Evolutionary conservation across 2,888 invertebrate genomes (phyloP).

Genomic region (Eupithecia subfuscata): DNA sequence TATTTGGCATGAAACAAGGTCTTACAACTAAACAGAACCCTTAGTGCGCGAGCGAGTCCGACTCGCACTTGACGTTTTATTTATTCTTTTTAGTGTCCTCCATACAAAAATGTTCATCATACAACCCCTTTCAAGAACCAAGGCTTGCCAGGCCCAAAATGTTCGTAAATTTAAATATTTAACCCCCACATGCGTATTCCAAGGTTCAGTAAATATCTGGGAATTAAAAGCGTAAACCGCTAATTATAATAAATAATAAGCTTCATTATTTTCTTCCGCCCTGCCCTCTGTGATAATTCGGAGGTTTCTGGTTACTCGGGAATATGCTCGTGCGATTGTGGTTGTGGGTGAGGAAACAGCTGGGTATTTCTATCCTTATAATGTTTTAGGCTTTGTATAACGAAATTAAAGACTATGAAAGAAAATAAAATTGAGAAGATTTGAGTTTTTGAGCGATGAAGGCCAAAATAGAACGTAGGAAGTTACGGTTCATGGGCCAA

Average conservation of each 20-base stretch:
- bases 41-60: too few relatives aligned
- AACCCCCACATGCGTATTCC: not conserved
- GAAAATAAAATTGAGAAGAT: too few relatives aligned
- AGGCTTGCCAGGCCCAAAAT: not conserved
- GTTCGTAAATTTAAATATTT: not conserved
- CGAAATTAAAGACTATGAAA: too few relatives aligned
- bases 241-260: slow-evolving; percentile 41
- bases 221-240: slow-evolving; percentile 25
- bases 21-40: too few relatives aligned
- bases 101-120: too few relatives aligned
- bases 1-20: too few relatives aligned
- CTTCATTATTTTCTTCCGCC: slow-evolving; percentile 66
- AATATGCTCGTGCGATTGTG: slow-evolving; percentile 37
- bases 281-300: slow-evolving; percentile 33
- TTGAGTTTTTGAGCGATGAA: too few relatives aligned
- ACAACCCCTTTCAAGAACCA: not conserved
- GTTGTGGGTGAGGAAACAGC: slow-evolving; percentile 7
- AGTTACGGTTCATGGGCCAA: too few relatives aligned
- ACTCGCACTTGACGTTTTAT: too few relatives aligned
- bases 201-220: slow-evolving; percentile 20
- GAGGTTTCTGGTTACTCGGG: slow-evolving; percentile 36
- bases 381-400: not conserved
- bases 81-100: too few relatives aligned
- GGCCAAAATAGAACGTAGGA: too few relatives aligned
- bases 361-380: not conserved